Evolutionary conservation across 2,113 vertebrate species (phyloP).

Genomic region (Rhombomys opimus): DNA sequence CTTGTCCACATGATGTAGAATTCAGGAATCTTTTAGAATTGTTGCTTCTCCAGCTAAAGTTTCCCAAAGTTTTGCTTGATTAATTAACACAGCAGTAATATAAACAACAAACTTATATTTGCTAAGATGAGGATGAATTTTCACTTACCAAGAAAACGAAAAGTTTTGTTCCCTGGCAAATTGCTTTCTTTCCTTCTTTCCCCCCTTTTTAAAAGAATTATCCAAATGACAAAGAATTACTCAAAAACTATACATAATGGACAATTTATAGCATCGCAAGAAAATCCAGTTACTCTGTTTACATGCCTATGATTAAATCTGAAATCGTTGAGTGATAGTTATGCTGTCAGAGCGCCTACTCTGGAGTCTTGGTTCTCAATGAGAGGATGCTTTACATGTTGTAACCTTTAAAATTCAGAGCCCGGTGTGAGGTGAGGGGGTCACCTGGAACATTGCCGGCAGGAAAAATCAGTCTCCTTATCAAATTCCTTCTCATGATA

Average conservation of each 20-base stretch:
- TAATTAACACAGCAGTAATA: constrained; percentile 60
- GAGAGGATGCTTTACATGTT: not conserved
- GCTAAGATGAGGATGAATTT: constrained; percentile 23
- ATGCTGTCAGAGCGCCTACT: not conserved
- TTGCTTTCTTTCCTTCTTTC: not conserved
- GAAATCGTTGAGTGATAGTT: not conserved
- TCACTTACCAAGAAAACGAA: constrained; percentile 29
- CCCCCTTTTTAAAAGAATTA: not conserved
- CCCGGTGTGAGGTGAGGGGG: not conserved
- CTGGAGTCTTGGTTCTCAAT: not conserved
- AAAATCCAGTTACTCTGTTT: not conserved
- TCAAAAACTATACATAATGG: not conserved
- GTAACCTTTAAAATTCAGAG: not conserved
- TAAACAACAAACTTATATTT: constrained; percentile 44
- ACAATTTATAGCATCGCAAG: not conserved
- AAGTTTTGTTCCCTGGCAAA: not conserved
- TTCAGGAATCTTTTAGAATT: constrained; percentile 26
- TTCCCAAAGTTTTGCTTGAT: constrained; percentile 37
- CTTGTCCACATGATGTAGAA: constrained; percentile 29
- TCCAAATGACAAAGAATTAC: not conserved
- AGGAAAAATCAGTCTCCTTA: not conserved
- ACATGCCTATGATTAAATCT: not conserved
- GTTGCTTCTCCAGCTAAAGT: constrained; percentile 42
- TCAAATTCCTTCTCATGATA: not conserved
- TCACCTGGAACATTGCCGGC: no score